phyloP scores from a whole-genome alignment of 1,140 invertebrate genomes.

The Zelostemma sp. region DNA sequence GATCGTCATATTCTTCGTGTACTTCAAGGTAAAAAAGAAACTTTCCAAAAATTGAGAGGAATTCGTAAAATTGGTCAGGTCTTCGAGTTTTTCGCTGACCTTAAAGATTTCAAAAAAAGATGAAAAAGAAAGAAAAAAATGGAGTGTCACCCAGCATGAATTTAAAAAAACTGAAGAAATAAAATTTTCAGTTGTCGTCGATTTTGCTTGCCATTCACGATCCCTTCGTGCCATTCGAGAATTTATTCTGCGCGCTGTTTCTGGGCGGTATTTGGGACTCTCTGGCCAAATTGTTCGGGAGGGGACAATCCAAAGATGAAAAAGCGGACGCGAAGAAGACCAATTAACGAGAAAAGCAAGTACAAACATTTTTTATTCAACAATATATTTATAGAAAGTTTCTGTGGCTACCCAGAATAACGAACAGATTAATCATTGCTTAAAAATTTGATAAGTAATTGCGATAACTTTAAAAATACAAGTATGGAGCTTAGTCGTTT shows the following conservation, averaged over 20 bases:
- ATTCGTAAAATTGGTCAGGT: no score
- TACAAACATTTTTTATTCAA: constrained; percentile 5
- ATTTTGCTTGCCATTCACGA: constrained; percentile 97
- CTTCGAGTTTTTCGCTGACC: no score
- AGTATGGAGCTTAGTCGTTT: constrained; percentile 1
- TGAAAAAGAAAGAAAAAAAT: background rate
- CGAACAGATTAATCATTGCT: no score
- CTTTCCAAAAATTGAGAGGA: no score
- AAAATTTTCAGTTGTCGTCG: constrained; percentile 83
- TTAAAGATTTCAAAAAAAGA: constrained; percentile 4
- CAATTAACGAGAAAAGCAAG: constrained; percentile 70
- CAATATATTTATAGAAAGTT: no score
- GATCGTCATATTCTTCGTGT: constrained; percentile 99
- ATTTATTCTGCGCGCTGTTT: constrained; percentile 96
- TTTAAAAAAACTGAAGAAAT: no score
- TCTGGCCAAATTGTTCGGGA: constrained; percentile 84
- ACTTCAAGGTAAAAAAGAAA: constrained; percentile 86
- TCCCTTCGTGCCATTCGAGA: constrained; percentile 98
- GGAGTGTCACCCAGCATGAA: no score
- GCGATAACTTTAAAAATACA: background rate
- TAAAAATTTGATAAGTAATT: no score
- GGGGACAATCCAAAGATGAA: constrained; percentile 82
- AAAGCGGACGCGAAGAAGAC: constrained; percentile 85
- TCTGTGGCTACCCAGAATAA: no score
- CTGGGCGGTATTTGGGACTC: constrained; percentile 99